Base-by-base conservation (phyloP, 2,797 vertebrate species). In the Microtus obscurus region DNA sequence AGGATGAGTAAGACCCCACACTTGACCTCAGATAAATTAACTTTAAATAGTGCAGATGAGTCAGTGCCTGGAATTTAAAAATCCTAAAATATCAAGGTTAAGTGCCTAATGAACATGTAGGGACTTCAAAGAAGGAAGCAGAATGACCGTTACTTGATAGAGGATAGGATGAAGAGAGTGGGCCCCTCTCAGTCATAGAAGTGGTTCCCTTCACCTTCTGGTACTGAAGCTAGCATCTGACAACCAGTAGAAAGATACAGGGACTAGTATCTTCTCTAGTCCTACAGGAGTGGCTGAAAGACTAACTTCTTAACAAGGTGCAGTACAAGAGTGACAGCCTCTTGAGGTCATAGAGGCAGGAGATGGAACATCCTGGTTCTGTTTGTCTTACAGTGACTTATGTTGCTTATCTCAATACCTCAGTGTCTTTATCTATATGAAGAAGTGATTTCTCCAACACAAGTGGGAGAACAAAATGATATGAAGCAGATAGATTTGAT, bases 11-110 rank as follows among this genome's bases (percentile, higher is more conserved):
- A 96, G 91, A 86, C 73, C 80, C 53, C 43, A 37, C 74, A 93
- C 94, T 92, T 96, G 90, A 96, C 95, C 96, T 96, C 43, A 45
- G 85, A 82, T 87, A 96, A 96, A 92, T 94, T 90, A 92, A 94
- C 93, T 95, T 95, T 96, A 92, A 95, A 78, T 93, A 81, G 88
- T 96, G 81, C 45, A 34, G 48, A 87, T 93, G 95, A 97, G 85
- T 96, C 97, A 94, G 82, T n/a, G 48, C 48, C 59, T 21, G 65
- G 90, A 94, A 93, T 51, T 6, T 71, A 81, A 82, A 78, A 93
- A 80, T 81, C 59, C 7, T 34, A 83, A 93, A 95, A 95, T 87
- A 82, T 88, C 90, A 90, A 94, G 90, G 51, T 73, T 82, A 78
- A 93, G 78, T 40, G 69, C 43, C 67, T 51, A 90, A 90, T 29